Evolutionary conservation across 2,888 invertebrate species (phyloP).

Genomic region (Smittia sp.): DNA sequence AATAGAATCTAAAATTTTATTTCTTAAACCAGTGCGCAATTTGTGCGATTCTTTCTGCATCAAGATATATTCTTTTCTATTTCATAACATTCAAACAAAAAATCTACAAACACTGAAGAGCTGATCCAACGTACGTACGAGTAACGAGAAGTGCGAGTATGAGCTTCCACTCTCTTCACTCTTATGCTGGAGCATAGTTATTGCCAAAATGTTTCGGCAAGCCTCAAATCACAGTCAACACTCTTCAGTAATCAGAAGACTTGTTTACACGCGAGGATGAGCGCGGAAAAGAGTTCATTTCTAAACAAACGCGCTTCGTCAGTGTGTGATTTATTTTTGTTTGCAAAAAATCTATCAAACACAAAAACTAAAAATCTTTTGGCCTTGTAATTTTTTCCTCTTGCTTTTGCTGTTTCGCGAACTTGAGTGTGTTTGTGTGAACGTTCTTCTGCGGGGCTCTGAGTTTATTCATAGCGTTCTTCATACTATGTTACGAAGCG

Average conservation of each 20-base stretch:
- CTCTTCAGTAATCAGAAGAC: neutral
- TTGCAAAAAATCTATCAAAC: conserved; percentile 25
- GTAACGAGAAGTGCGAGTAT: conserved; percentile 2
- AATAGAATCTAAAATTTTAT: neutral
- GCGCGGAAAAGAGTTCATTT: neutral
- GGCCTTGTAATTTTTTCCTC: conserved; percentile 35
- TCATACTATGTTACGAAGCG: conserved; percentile 33
- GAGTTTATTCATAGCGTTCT: conserved; percentile 36
- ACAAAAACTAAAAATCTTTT: conserved; percentile 26
- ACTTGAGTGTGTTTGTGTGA: conserved; percentile 30
- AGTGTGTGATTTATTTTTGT: conserved; percentile 36
- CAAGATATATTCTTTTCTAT: conserved; percentile 29
- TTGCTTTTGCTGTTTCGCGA: neutral
- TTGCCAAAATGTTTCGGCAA: neutral
- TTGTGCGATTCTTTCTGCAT: conserved; percentile 24
- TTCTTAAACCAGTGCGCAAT: conserved; percentile 34
- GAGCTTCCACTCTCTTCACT: neutral
- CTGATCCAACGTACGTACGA: neutral
- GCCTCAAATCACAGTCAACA: neutral
- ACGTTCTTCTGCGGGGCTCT: conserved; percentile 22
- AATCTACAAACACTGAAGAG: conserved; percentile 22
- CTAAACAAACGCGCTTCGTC: conserved; percentile 14
- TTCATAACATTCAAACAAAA: conserved; percentile 36
- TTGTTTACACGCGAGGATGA: neutral
- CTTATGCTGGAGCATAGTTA: neutral